These are phyloP conservation scores for Gymnoscelis rufifasciata DNA, from an alignment of 2,888 invertebrate genomes.

Conservation along the genomic window DNA sequence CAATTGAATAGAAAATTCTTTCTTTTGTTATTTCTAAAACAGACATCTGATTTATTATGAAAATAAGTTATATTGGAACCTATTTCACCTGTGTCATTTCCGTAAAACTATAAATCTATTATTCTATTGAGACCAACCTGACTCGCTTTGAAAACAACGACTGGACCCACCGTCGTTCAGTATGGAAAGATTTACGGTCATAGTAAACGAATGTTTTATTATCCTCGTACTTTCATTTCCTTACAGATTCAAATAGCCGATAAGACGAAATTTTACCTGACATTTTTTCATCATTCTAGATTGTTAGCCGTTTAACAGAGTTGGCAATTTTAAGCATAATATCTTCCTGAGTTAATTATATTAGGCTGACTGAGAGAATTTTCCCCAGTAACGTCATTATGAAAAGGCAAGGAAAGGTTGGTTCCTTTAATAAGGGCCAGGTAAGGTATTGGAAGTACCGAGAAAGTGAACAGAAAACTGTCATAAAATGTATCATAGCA, in stretches of 20 bases:
- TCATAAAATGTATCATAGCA: slow-evolving; percentile 53
- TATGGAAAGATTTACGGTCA: slow-evolving; percentile 56
- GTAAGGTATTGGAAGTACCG: slow-evolving; percentile 31
- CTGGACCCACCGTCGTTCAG: slow-evolving; percentile 34
- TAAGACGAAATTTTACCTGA: slow-evolving; percentile 31
- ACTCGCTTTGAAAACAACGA: slow-evolving; percentile 42
- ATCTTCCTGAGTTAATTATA: slow-evolving; percentile 54
- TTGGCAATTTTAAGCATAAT: slow-evolving; percentile 49
- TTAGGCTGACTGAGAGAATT: slow-evolving; percentile 51
- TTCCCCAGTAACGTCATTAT: slow-evolving; percentile 52
- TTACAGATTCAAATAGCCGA: slow-evolving; percentile 38
- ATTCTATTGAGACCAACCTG: slow-evolving; percentile 22
- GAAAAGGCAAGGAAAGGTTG: slow-evolving; percentile 47
- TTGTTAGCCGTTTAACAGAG: slow-evolving; percentile 38
- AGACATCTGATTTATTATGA: no score
- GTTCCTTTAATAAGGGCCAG: slow-evolving; percentile 46
- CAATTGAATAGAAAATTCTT: no score
- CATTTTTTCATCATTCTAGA: slow-evolving; percentile 42
- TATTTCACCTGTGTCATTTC: slow-evolving; percentile 3
- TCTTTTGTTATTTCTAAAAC: no score
- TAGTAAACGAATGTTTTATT: slow-evolving; percentile 55
- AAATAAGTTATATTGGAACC: no score
- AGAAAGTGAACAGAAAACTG: slow-evolving; percentile 32
- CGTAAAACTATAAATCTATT: slow-evolving; percentile 28
- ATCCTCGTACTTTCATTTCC: slow-evolving; percentile 50